Percentiles rank a stretch among this genome's conserved stretches.
These are phyloP conservation scores for Harpagoxenus sublaevis DNA, from an alignment of 2,888 invertebrate species.

Conservation along the genomic window DNA sequence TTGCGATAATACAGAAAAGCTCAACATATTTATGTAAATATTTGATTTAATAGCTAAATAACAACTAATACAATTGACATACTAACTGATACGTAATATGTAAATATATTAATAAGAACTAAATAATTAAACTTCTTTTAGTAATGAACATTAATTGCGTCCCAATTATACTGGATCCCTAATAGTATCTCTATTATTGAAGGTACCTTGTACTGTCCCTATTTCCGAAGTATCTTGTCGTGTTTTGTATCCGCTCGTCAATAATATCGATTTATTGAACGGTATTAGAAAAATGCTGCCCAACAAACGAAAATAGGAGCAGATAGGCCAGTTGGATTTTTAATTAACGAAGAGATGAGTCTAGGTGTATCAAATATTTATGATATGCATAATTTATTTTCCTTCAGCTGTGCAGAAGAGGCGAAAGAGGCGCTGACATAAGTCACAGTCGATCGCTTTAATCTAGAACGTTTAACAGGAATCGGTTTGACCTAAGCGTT, in stretches of 20 bases:
- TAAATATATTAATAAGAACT: background rate
- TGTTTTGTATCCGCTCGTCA: background rate
- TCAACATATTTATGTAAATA: background rate
- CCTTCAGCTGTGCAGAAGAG: background rate
- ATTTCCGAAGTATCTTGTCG: background rate
- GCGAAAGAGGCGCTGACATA: background rate
- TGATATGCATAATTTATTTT: conserved; percentile 4
- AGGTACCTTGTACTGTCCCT: background rate
- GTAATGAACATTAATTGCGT: background rate
- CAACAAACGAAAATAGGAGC: background rate
- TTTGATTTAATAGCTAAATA: background rate
- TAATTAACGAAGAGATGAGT: conserved; percentile 6
- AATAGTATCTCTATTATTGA: background rate
- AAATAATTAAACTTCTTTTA: background rate
- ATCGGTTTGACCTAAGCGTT: background rate
- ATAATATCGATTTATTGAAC: conserved; percentile 18
- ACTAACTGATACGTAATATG: too few relatives aligned
- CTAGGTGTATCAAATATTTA: background rate
- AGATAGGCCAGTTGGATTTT: background rate
- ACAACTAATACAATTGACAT: background rate
- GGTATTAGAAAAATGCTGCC: background rate
- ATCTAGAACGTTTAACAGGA: background rate
- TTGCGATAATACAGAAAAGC: background rate
- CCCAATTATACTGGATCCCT: background rate
- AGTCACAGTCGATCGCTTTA: background rate